A percentile compares a stretch with the other conserved stretches of the same genome.
Evolutionary conservation across 2,797 vertebrate genomes (phyloP).

Genomic region (Amblyraja radiata): DNA sequence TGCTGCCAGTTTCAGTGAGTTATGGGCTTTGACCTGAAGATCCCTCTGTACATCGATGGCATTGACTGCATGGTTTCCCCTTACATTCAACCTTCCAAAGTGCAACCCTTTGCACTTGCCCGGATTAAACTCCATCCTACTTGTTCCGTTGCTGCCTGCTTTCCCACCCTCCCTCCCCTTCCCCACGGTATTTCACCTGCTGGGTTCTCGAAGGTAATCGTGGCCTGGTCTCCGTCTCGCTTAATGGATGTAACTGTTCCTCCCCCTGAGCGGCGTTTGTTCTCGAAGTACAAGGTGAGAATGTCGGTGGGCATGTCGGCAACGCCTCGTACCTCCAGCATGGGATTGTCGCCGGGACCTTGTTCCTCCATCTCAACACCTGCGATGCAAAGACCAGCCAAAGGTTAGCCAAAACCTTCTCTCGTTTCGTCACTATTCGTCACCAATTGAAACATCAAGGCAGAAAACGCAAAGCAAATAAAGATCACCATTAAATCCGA

Average conservation of each 20-base stretch:
- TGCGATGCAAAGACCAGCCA: not conserved
- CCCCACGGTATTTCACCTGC: not conserved
- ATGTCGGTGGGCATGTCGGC: not conserved
- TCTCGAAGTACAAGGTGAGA: conserved; percentile 36
- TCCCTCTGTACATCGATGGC: no score
- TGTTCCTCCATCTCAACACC: not conserved
- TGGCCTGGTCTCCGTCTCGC: not conserved
- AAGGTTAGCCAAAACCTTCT: not conserved
- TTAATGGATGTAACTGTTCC: not conserved
- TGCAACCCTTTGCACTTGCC: no score
- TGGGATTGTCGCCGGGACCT: no score
- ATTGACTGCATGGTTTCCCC: no score
- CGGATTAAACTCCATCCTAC: not conserved
- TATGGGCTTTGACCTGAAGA: no score
- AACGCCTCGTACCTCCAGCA: not conserved
- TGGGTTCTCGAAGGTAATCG: conserved; percentile 17
- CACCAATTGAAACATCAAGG: not conserved
- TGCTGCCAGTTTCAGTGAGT: no score
- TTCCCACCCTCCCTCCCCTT: no score
- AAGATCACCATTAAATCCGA: not conserved
- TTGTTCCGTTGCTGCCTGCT: not conserved
- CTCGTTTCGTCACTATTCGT: not conserved
- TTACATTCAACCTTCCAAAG: no score
- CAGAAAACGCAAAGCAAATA: not conserved
- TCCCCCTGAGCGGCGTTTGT: conserved; percentile 19